Base-by-base conservation (phyloP, 1,140 invertebrate genomes). In the Drosophila albomicans region DNA sequence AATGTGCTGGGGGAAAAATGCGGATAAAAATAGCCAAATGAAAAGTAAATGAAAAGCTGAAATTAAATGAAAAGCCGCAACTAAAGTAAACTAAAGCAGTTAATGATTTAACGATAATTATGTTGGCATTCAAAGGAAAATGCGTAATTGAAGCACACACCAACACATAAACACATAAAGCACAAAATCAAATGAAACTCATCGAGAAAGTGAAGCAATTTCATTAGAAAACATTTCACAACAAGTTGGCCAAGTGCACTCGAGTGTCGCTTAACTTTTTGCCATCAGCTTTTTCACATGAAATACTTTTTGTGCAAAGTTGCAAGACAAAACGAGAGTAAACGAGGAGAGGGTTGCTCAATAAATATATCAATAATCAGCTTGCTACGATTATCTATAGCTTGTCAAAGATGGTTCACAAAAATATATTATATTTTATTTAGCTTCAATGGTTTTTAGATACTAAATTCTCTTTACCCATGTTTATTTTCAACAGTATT, bases 201-300 rank as follows among this genome's bases (percentile, higher is more conserved):
- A 51, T 25, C 49, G 46, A 25, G 3, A 28, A 41, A 41, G 11
- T 41, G 38, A 41, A n/a, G 38, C 38, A 41, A 52, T 30, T 52
- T 52, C 5, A 52, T 52, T 30, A 20, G 28, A 30, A 52, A 52
- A 30, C 49, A 52, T 51, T 51, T 51, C 48, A 25, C 15, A 49
- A 49, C 20, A 38, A 38, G 35, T 38, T 38, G 35, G 7, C 8
- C 35, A 38, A 43, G 41, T 43, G 7, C 25, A 52, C 49, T 52
- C 49, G 11, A 30, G 49, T n/a, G 49, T 11, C 35, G 35, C 35
- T 38, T 10, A 38, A 38, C 25, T 52, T 52, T 52, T 10, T 32
- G 25, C 32, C 20, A 25, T 13, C n/a, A n/a, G 38, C 11, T 13
- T 43, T 43, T 43, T 3, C 41, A 43, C 41, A 43, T 43, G n/a